Evolutionary conservation across 2,113 vertebrate species (phyloP), one percentile per base, ranked within the genome.

Genomic region (Craseonycteris thonglongyai): DNA sequence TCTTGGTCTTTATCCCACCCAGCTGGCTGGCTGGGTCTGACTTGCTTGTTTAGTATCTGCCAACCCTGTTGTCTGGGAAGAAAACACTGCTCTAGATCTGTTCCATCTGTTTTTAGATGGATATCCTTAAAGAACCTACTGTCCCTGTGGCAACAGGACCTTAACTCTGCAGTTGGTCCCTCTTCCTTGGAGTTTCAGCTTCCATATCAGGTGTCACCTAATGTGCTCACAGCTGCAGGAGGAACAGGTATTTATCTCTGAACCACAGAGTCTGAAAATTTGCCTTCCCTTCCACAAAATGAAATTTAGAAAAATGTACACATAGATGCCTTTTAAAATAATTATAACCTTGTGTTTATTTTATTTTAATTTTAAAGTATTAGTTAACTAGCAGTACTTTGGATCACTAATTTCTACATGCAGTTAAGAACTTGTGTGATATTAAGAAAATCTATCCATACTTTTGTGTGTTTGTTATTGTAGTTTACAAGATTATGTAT

Each of bases 71-170:
- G 86, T 79, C 80, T 72, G 38, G 66, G 66, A 88, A 85, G 8
- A 65, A 92, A 96, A 79, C 58, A 84, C 63, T 51, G 45, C 86
- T 84, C 72, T 80, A 69, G 76, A 95, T 75, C 40, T 71, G 42
- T 92, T 92, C 72, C 84, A 86, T 95, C 56, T 82, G 84, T 89
- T 94, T 95, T 82, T 66, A 89, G 61, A 72, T 74, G 61, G 24
- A 16, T 95, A 74, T 94, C 95, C 84, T 91, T 80, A 72, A 90
- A 82, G 61, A 95, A 90, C 42, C 47, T 40, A 8, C 28, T 79
- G 72, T 72, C 75, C 84, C 72, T n/a, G 40, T 11, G 61, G 79
- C 88, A 93, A 65, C 24, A 58, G 42, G 4, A 75, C 58, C 89
- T 91, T 35, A 40, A 16, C 61, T 61, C 30, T 78, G 58, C 7